A percentile compares a stretch with the other conserved stretches of the same genome.
Conservation (phyloP, 2,113 vertebrate species). For the Noturus placidus region DNA sequence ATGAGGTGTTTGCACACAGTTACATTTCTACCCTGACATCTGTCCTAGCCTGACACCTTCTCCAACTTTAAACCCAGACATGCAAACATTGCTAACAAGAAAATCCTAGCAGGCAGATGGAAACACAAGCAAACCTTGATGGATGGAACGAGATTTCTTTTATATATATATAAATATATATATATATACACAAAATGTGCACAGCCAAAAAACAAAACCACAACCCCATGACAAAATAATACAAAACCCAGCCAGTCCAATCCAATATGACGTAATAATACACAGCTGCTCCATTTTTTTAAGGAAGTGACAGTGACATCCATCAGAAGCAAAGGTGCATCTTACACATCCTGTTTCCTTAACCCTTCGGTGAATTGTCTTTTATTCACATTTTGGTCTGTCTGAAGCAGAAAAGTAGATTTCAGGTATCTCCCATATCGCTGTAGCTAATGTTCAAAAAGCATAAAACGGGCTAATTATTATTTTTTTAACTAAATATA, state of each 20-base stretch:
- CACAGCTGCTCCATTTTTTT: not conserved
- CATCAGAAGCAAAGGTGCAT: not conserved
- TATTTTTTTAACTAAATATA: not conserved
- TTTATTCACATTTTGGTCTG: not conserved
- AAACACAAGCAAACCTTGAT: not conserved
- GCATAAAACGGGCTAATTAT: not conserved
- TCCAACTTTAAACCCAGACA: not conserved
- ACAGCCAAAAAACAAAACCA: not conserved
- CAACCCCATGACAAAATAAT: not conserved
- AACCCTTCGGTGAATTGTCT: not conserved
- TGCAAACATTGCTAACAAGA: not conserved
- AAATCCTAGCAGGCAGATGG: not conserved
- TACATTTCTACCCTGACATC: not conserved
- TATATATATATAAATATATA: too few relatives aligned
- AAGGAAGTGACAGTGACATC: not conserved
- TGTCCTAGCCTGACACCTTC: not conserved
- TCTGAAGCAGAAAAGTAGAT: not conserved
- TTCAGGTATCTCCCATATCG: not conserved
- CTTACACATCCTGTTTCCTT: not conserved
- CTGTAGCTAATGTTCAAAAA: not conserved
- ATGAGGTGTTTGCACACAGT: not conserved
- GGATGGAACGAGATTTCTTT: not conserved
- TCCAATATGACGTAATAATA: not conserved
- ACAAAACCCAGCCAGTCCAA: not conserved
- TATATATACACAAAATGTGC: too few relatives aligned